A percentile compares a stretch with the other conserved stretches of the same genome.
phyloP scores from a whole-genome alignment of 2,797 vertebrate genomes.

The Nasua narica region DNA sequence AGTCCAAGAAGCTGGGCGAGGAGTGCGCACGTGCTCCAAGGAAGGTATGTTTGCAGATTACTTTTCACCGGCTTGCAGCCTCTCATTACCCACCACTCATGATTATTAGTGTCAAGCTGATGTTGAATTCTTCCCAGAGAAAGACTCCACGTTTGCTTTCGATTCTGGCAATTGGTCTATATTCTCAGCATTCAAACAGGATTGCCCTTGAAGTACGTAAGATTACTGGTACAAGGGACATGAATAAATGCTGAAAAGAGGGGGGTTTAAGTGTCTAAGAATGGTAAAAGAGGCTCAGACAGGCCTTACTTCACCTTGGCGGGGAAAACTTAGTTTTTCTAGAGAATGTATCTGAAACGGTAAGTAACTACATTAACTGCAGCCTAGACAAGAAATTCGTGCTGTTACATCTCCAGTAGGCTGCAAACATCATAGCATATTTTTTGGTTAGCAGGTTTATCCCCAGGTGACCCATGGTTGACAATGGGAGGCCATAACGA shows the following conservation, averaged over 20 bases:
- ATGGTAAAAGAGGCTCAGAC: background rate
- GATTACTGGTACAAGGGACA: background rate
- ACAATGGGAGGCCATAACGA: background rate
- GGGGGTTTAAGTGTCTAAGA: background rate
- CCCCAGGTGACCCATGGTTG: background rate
- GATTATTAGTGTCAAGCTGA: slow-evolving; percentile 70
- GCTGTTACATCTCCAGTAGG: background rate
- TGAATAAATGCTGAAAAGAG: background rate
- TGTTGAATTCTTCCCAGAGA: slow-evolving; percentile 58
- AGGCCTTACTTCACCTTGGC: background rate
- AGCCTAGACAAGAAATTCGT: fast-evolving
- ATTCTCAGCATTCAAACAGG: slow-evolving; percentile 23
- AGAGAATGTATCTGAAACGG: fast-evolving
- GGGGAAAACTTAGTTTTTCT: fast-evolving
- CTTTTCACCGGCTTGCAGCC: slow-evolving; percentile 56
- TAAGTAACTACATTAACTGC: background rate
- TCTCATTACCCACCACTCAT: slow-evolving; percentile 69
- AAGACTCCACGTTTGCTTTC: slow-evolving; percentile 61
- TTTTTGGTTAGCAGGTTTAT: background rate
- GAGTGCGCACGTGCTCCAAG: background rate
- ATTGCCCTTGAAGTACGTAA: background rate
- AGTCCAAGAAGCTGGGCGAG: slow-evolving; percentile 4
- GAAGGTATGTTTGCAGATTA: slow-evolving; percentile 64
- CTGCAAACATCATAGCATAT: background rate
- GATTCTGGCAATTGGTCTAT: slow-evolving; percentile 23